Evolutionary conservation across 2,113 vertebrate genomes (phyloP).

Genomic region (Caranx ignobilis): DNA sequence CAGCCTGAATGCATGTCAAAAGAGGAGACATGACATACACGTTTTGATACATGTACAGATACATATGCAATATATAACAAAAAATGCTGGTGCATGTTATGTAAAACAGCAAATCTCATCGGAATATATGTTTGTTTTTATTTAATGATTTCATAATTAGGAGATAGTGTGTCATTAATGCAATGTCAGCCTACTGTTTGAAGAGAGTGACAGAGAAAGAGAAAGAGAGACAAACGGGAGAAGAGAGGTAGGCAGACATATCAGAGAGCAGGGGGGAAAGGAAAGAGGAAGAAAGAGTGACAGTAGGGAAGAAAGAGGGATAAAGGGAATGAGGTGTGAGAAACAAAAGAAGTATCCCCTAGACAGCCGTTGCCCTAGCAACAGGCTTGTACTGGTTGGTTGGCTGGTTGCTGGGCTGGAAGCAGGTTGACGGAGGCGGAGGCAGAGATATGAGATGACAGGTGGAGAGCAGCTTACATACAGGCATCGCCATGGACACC

Average conservation of each 20-base stretch:
- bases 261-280: conserved; percentile 11
- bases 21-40: background rate
- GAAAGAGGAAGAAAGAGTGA: conserved; percentile 36
- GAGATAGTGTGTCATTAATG: background rate
- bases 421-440: conserved; percentile 74
- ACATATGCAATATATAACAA: background rate
- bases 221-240: conserved; percentile 3
- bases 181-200: background rate
- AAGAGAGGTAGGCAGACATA: conserved; percentile 19
- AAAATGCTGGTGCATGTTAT: background rate
- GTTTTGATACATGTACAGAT: background rate
- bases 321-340: conserved; percentile 66
- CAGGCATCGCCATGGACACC: conserved; percentile 55
- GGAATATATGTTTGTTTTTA: background rate
- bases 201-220: background rate
- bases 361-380: conserved; percentile 84
- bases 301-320: conserved; percentile 36
- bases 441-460: conserved; percentile 72
- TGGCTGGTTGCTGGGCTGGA: conserved; percentile 77
- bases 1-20: background rate
- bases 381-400: conserved; percentile 83
- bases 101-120: background rate
- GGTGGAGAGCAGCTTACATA: conserved; percentile 53
- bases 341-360: conserved; percentile 84
- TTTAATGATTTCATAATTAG: background rate